These are phyloP conservation scores for Xenopus laevis DNA, from an alignment of 2,113 vertebrate species.

Conservation along the genomic window DNA sequence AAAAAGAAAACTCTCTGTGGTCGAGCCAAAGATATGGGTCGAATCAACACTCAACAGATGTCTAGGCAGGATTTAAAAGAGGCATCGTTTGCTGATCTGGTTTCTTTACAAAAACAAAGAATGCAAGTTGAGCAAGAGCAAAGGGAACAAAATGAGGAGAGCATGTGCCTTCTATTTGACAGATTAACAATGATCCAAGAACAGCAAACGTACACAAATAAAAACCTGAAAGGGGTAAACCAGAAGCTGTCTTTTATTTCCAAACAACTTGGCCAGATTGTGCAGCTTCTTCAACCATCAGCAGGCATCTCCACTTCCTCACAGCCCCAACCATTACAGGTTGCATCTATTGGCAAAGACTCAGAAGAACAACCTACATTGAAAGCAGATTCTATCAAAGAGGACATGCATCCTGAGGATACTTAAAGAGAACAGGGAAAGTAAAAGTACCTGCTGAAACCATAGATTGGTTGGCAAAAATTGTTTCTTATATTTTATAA, in stretches of 20 bases:
- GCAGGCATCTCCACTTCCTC: background rate
- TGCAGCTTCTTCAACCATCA: background rate
- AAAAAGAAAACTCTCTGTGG: too few relatives aligned
- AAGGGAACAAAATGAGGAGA: background rate
- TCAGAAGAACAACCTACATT: background rate
- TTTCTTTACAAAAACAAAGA: conserved; percentile 4
- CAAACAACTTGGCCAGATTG: background rate
- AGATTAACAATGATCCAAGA: background rate
- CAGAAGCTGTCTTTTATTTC: background rate
- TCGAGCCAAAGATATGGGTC: too few relatives aligned
- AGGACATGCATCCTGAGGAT: too few relatives aligned
- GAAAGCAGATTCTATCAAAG: too few relatives aligned
- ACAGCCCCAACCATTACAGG: background rate
- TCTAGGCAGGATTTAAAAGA: background rate
- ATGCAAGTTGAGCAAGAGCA: background rate
- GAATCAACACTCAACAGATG: too few relatives aligned
- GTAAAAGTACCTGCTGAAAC: too few relatives aligned
- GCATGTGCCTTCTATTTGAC: background rate
- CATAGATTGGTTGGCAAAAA: too few relatives aligned
- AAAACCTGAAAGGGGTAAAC: background rate
- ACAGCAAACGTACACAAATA: conserved; percentile 9
- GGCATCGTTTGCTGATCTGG: background rate
- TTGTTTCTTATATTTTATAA: too few relatives aligned
- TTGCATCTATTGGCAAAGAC: background rate
- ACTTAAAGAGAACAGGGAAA: too few relatives aligned